Percentiles rank a stretch among this genome's conserved stretches.
phyloP scores from a whole-genome alignment of 1,140 invertebrate species.

The Calycopis cecrops region DNA sequence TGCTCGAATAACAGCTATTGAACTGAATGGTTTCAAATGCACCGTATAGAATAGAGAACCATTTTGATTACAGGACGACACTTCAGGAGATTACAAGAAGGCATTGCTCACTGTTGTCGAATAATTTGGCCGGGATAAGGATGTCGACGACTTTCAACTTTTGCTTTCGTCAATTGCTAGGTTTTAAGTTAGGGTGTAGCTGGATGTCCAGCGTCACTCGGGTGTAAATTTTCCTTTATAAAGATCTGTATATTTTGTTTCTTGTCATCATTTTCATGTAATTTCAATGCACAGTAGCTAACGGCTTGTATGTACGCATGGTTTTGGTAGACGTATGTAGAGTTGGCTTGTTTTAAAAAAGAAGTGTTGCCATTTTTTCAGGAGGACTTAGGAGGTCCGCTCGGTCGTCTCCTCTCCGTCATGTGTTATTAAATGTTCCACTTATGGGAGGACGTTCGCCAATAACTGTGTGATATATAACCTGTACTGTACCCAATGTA shows the following conservation, averaged over 20 bases:
- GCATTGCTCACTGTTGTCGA: slow-evolving; percentile 88
- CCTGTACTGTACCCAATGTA: slow-evolving; percentile 31
- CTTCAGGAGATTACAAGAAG: slow-evolving; percentile 93
- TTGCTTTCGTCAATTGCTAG: slow-evolving; percentile 62
- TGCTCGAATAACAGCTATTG: too few relatives aligned
- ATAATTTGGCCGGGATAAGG: slow-evolving; percentile 70
- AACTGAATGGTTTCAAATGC: slow-evolving; percentile 10
- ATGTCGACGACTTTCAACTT: slow-evolving; percentile 38
- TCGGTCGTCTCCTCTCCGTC: slow-evolving; percentile 76
- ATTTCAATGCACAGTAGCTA: slow-evolving; percentile 61
- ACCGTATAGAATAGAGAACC: slow-evolving; percentile 48
- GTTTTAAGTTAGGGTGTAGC: slow-evolving; percentile 41
- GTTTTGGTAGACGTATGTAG: slow-evolving; percentile 20
- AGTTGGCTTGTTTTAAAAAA: slow-evolving; percentile 49
- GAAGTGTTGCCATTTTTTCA: slow-evolving; percentile 64
- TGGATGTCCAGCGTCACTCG: slow-evolving; percentile 2
- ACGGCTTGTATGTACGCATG: slow-evolving; percentile 40
- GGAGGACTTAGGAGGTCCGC: slow-evolving; percentile 72
- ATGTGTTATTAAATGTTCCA: slow-evolving; percentile 74
- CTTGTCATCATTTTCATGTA: slow-evolving; percentile 46
- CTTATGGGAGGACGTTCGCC: slow-evolving; percentile 40
- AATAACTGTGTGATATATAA: slow-evolving; percentile 43
- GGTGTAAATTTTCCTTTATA: slow-evolving; percentile 27
- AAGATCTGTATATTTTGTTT: slow-evolving; percentile 70
- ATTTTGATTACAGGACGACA: slow-evolving; percentile 86